These are phyloP conservation scores for Hemichromis elongatus DNA, from an alignment of 2,113 vertebrate species.

Conservation along the genomic window DNA sequence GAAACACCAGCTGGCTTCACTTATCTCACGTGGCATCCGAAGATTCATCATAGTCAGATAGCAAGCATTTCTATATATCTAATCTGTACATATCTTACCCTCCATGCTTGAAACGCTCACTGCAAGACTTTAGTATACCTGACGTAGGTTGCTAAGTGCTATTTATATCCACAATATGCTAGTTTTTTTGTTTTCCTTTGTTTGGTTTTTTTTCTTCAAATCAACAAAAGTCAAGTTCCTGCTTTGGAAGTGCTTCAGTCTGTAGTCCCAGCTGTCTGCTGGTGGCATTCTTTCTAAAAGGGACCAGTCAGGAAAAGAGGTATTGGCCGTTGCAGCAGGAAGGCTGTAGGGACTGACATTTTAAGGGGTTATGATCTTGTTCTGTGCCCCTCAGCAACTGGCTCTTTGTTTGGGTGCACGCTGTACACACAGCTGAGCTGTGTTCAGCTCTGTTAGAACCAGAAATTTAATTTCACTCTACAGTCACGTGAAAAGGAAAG, in stretches of 20 bases:
- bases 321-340: background rate
- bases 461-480: background rate
- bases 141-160: background rate
- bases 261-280: conserved; percentile 17
- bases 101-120: background rate
- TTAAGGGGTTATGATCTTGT: conserved; percentile 35
- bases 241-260: background rate
- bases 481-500: background rate
- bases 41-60: background rate
- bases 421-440: conserved; percentile 15
- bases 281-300: background rate
- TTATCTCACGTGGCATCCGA: background rate
- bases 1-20: conserved; percentile 32
- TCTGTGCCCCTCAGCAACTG: conserved; percentile 26
- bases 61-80: background rate
- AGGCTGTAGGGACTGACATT: conserved; percentile 41
- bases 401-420: conserved; percentile 17
- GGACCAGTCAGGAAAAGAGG: background rate
- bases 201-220: background rate
- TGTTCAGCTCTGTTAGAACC: background rate
- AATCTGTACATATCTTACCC: background rate
- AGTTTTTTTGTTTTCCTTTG: background rate
- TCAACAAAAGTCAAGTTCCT: background rate
- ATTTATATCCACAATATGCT: background rate
- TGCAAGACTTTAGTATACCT: background rate